Base-by-base conservation (phyloP, 2,888 invertebrate genomes). In the Meloe dianella region DNA sequence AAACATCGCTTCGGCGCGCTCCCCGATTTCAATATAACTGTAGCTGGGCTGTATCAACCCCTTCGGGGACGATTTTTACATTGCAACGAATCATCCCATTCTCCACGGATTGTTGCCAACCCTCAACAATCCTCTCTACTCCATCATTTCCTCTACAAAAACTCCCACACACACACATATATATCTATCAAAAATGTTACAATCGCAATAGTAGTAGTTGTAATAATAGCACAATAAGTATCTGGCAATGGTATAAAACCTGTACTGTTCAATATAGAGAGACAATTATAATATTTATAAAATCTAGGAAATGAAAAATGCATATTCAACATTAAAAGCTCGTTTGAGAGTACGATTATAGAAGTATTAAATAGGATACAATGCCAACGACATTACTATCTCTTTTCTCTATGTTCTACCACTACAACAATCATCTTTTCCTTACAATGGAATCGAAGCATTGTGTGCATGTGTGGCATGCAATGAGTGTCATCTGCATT, bases 261-360 rank as follows among this genome's bases (percentile, higher is more conserved):
- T 74, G 75, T 74, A 73, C 75, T 75, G 73, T 29, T 9, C 54
- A 72, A 29, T 5, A 17, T 10, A 20, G 2, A 29, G 61, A 67
- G 58, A 67, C 57, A 69, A 71, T 70, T 72, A 71, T 72, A 70
- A 12, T 20, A 75, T 68, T 63, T 73, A 71, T 71, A 69, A 69
- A 76, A 78, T 78, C 78, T 78, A 78, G 79, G 78, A 80, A 80
- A 80, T 80, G 80, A 80, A 80, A 80, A 80, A 79, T 80, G 79
- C 78, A 79, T 78, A 78, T 77, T 75, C 78, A 74, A 74, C 76
- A 79, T 79, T 80, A 79, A 78, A 78, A 78, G 77, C 79, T 78
- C 78, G 79, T 80, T 80, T 77, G 74, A 77, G 76, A 66, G 73
- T 63, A 64, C 69, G 69, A 70, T 54, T 20, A 54, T 54, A 12